A percentile compares a stretch with the other conserved stretches of the same genome.
Evolutionary conservation across 2,888 invertebrate genomes (phyloP).

Genomic region (Eudasyphora cyanicolor): DNA sequence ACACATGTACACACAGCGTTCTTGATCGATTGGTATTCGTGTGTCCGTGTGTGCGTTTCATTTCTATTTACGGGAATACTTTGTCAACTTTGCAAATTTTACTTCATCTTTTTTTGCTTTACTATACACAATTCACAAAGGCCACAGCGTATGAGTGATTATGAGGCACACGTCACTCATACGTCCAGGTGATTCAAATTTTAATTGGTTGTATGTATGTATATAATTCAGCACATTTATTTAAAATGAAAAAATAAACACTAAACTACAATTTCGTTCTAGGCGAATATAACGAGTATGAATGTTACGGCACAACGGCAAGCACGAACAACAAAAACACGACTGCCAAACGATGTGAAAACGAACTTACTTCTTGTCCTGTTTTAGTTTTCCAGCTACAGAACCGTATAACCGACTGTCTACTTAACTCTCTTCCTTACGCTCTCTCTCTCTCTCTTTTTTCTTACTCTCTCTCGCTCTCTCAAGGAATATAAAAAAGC

Average conservation of each 20-base stretch:
- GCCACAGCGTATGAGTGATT: slow-evolving; percentile 55
- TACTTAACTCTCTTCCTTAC: slow-evolving; percentile 47
- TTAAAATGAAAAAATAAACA: slow-evolving; percentile 38
- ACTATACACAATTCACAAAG: background rate
- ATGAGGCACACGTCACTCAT: slow-evolving; percentile 42
- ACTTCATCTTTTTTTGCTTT: background rate
- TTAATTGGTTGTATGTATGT: slow-evolving; percentile 40
- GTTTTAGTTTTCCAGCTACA: slow-evolving; percentile 41
- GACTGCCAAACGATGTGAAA: slow-evolving; percentile 69
- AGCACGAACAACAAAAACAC: slow-evolving; percentile 77
- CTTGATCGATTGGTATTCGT: background rate
- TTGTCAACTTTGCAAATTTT: background rate
- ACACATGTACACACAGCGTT: background rate
- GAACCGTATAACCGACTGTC: slow-evolving; percentile 48
- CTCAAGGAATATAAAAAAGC: slow-evolving; percentile 25
- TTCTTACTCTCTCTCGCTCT: too few species aligned
- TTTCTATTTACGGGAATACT: background rate
- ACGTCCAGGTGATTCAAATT: slow-evolving; percentile 54
- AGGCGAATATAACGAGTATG: slow-evolving; percentile 55
- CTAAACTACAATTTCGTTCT: slow-evolving; percentile 27
- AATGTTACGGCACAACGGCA: slow-evolving; percentile 69
- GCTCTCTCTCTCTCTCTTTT: too few species aligned
- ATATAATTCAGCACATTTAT: slow-evolving; percentile 29
- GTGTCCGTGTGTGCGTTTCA: background rate
- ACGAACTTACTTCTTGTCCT: slow-evolving; percentile 59